Base-by-base conservation (phyloP, 2,113 vertebrate genomes). In the Sinocyclocheilus rhinocerous region DNA sequence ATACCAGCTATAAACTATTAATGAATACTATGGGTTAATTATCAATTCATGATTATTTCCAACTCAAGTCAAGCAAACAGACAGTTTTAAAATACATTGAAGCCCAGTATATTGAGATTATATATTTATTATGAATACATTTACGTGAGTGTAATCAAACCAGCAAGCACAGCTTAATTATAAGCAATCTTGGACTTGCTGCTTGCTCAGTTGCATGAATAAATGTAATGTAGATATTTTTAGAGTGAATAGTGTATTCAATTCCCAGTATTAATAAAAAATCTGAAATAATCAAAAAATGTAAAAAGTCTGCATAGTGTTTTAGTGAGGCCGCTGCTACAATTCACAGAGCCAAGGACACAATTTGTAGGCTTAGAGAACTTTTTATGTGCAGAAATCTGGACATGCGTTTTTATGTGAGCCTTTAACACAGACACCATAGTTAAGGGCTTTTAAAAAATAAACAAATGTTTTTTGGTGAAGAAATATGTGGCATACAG, bases 21-120 rank as follows among this genome's bases (percentile, higher is more conserved):
- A 20, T 70, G 48, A 85, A 78, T 57, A 70, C 76, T 70, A 18
- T 57, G n/a, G 12, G 4, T 39, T 79, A 45, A 67, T 84, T 33
- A 70, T 18, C 26, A 20, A 79, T 85, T 85, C 61, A 69, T 78
- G 12, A 67, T 12, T 8, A 36, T 24, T 76, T 76, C 22, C 8
- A 45, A 45, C 18, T 65, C 33, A 15, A 67, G 29, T 67, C 3
- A 55, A 78, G 45, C 29, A 55, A 79, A 55, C 12, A 79, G 20
- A 16, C 45, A 3, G 24, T 20, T 76, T 26, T 33, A 84, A 76
- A 76, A 24, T 72, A 84, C 12, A n/a, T 4, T 61, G 13, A 76
- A 24, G 10, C 16, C 55, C 15, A 83, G 45, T 39, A 63, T 22
- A 36, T 29, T 16, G 26, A 78, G 13, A 52, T 67, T 3, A 36